Evolutionary conservation across 2,888 invertebrate species (phyloP), one percentile per base, ranked within the genome.

Genomic region (Orgyia antiqua): DNA sequence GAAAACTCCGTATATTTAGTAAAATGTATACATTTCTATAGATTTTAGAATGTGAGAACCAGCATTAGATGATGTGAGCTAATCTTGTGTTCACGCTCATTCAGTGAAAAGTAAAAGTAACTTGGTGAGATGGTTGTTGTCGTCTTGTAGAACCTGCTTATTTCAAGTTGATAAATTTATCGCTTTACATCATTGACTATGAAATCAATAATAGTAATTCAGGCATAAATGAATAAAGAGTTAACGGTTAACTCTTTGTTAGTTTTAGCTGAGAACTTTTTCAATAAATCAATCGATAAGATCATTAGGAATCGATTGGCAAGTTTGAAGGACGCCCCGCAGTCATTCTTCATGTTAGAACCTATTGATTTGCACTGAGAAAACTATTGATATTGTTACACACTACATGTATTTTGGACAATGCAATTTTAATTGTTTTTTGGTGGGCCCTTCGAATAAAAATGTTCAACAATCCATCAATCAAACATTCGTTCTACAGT

Each of bases 81-180:
- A n/a, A 46, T 39, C 26, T 47, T 56, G 48, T 50, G 57, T 59
- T 54, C 23, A 61, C 61, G 39, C 50, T 53, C 51, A 33, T 36
- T 43, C 36, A 64, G 71, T 74, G 74, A 74, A 83, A 83, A 83
- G 83, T 84, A 83, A 83, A 83, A 83, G 83, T 80, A 66, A 63
- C 59, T 55, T 49, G 53, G 59, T 54, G 54, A 62, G 59, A 46
- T 58, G 58, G 65, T 68, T 64, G 68, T 63, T 59, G 61, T 48
- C 53, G 2, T 57, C 59, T 46, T 56, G 59, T 48, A 40, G 40
- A 52, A 54, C 54, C 48, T 39, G 53, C 46, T 26, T 28, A 20
- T 33, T 36, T 27, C 31, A 29, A 42, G 33, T 34, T 19, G 17
- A 32, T 38, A 33, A 39, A 40, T 44, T 45, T 31, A 34, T 44